phyloP scores from a whole-genome alignment of 2,113 vertebrate genomes.

The Gopherus flavomarginatus region DNA sequence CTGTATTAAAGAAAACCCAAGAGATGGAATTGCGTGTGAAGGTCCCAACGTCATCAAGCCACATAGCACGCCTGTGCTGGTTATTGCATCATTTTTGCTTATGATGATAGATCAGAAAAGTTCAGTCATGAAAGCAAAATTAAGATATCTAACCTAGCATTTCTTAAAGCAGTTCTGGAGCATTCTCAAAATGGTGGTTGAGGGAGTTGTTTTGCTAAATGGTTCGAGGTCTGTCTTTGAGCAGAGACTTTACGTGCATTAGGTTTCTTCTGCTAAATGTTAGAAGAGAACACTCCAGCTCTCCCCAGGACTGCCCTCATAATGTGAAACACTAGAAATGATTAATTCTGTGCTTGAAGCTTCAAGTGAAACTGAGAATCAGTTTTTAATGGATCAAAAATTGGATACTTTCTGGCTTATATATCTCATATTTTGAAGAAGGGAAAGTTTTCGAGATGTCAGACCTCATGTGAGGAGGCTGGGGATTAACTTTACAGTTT shows the following conservation, averaged over 20 bases:
- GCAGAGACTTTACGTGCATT: rapidly evolving
- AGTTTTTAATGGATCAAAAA: neutral
- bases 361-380: neutral
- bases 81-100: rapidly evolving
- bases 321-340: rapidly evolving
- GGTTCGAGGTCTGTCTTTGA: rapidly evolving
- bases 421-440: rapidly evolving
- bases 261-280: neutral
- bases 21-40: neutral
- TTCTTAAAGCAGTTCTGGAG: neutral
- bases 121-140: neutral
- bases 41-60: neutral
- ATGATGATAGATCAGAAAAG: neutral
- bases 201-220: neutral
- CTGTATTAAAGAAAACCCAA: rapidly evolving
- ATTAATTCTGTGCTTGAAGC: rapidly evolving
- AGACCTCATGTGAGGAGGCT: neutral
- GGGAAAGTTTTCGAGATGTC: neutral
- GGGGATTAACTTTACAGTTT: neutral
- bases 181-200: neutral
- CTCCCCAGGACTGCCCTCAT: rapidly evolving
- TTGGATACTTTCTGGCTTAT: neutral
- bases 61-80: rapidly evolving
- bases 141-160: neutral
- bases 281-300: rapidly evolving